Conservation (phyloP, 2,888 invertebrate genomes). For the Fragum whitleyi region DNA sequence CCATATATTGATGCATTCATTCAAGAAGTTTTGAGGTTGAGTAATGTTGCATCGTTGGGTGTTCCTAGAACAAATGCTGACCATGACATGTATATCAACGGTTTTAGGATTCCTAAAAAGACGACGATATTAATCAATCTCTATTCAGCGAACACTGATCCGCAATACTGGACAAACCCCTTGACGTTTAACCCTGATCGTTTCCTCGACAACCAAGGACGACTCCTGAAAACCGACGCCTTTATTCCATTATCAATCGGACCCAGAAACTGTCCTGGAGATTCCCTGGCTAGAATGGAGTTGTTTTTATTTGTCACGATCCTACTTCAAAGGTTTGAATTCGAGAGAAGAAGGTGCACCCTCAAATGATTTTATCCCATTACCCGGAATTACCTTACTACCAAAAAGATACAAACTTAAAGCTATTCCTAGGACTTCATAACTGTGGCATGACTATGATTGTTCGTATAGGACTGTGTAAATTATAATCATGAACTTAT, state of each 20-base stretch:
- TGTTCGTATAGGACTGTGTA: too few relatives aligned
- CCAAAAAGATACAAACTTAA: background rate
- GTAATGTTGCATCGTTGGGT: constrained; percentile 35
- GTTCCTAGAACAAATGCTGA: constrained; percentile 27
- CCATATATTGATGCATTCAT: constrained; percentile 33
- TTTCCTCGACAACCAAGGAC: constrained; percentile 27
- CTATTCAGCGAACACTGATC: constrained; percentile 36
- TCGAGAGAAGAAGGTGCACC: background rate
- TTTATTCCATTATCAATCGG: too few relatives aligned
- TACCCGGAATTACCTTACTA: background rate
- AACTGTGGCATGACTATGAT: too few relatives aligned
- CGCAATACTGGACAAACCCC: constrained; percentile 27
- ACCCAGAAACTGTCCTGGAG: too few relatives aligned
- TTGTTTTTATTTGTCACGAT: too few relatives aligned
- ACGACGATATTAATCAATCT: constrained; percentile 32
- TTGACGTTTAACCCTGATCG: constrained; percentile 34
- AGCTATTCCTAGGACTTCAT: background rate
- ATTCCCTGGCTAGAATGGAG: too few relatives aligned
- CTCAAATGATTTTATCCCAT: background rate
- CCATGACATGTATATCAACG: constrained; percentile 15
- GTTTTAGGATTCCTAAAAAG: constrained; percentile 25
- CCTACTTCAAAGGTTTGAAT: constrained; percentile 20
- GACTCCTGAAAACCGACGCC: constrained; percentile 8
- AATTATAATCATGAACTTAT: too few relatives aligned
- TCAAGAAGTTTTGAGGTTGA: constrained; percentile 29